Percentiles rank a stretch among this genome's conserved stretches.
These are phyloP conservation scores for Podilymbus podiceps DNA, from an alignment of 2,113 vertebrate species.

Conservation along the genomic window DNA sequence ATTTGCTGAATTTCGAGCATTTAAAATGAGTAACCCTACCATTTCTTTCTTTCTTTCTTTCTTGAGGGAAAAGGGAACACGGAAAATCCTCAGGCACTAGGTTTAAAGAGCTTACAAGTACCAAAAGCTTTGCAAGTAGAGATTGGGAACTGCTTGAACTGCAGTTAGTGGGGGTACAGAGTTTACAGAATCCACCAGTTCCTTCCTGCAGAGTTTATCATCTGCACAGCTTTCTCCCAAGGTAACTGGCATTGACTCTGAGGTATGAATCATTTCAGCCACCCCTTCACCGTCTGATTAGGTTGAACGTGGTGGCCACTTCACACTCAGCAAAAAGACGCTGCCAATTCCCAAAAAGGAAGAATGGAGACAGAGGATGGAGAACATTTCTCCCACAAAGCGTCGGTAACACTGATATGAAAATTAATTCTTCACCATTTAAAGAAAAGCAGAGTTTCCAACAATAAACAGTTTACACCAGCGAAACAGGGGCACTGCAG, in stretches of 20 bases:
- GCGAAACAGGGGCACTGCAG: not conserved
- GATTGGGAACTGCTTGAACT: not conserved
- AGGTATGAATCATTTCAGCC: not conserved
- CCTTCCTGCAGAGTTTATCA: slow-evolving; percentile 8
- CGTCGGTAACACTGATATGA: not conserved
- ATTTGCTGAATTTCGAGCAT: not conserved
- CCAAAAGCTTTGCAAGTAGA: slow-evolving; percentile 23
- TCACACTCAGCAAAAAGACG: not conserved
- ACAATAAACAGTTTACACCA: not conserved
- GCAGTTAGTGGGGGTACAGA: not conserved
- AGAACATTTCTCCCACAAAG: not conserved
- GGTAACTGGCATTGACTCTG: not conserved
- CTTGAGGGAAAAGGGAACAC: not conserved
- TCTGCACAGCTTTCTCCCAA: not conserved
- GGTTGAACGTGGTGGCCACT: accelerated
- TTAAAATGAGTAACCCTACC: not conserved
- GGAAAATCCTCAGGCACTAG: slow-evolving; percentile 15
- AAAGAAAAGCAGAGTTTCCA: not conserved
- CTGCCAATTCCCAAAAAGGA: not conserved
- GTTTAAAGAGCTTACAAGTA: slow-evolving; percentile 48
- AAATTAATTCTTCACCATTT: not conserved
- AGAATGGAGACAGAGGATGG: not conserved
- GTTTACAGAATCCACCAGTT: slow-evolving; percentile 11
- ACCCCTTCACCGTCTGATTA: not conserved
- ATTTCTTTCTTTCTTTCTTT: not conserved